A percentile compares a stretch with the other conserved stretches of the same genome.
Conservation (phyloP, 2,797 vertebrate genomes). For the Labroides dimidiatus region DNA sequence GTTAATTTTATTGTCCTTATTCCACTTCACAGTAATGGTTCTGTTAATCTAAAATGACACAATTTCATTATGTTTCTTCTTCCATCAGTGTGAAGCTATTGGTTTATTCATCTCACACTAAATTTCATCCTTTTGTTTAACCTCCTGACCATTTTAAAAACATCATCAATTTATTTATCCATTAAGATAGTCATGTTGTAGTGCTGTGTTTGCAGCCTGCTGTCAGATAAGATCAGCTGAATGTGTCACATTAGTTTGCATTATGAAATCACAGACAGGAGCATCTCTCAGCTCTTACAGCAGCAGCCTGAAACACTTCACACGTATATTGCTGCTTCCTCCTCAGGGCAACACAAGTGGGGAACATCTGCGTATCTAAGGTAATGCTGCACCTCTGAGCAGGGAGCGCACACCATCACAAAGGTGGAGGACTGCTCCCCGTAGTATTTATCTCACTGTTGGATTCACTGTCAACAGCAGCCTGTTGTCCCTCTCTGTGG, state of each 20-base stretch:
- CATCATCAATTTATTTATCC: neutral
- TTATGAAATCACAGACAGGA: slow-evolving; percentile 25
- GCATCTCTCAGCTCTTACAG: neutral
- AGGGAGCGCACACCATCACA: too few relatives aligned
- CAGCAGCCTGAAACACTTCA: neutral
- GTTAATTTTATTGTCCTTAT: neutral
- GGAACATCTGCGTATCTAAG: too few relatives aligned
- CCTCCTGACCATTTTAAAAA: slow-evolving; percentile 25
- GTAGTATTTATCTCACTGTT: slow-evolving; percentile 41
- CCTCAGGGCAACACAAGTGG: slow-evolving; percentile 24
- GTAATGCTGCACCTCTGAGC: too few relatives aligned
- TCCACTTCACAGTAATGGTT: neutral
- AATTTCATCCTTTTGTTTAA: slow-evolving; percentile 16
- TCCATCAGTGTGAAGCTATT: too few relatives aligned
- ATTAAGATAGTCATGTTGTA: neutral
- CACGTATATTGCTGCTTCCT: slow-evolving; percentile 22
- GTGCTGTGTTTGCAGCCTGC: neutral
- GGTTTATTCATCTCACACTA: neutral
- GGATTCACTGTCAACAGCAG: slow-evolving; percentile 21
- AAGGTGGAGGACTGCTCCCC: neutral
- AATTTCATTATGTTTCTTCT: neutral
- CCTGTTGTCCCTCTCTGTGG: slow-evolving; percentile 3
- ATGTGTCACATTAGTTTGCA: slow-evolving; percentile 7
- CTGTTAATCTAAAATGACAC: neutral
- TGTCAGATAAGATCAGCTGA: slow-evolving; percentile 12